Evolutionary conservation across 2,888 invertebrate species (phyloP), one percentile per base, ranked within the genome.

Genomic region (Pandemis cinnamomeana): DNA sequence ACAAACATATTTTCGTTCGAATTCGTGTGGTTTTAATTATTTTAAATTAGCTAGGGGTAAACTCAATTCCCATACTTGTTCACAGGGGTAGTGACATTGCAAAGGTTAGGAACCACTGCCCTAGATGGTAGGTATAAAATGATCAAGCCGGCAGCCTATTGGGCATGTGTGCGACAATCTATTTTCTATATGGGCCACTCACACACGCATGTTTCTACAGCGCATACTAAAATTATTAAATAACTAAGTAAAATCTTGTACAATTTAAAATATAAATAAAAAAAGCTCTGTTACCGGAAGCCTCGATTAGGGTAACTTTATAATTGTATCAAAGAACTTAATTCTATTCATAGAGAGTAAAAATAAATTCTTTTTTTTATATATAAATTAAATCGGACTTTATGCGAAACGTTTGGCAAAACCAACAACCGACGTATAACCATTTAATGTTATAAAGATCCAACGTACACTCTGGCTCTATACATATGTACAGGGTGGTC

Each of bases 201-300:
- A 58, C 6, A 55, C 58, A 27, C 27, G 27, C 2, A 36, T 20
- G 20, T 20, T 20, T 20, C 20, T 20, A 20, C 20, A 20, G 15
- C 8, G 55, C 55, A 8, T 20, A n/a, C 55, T 15, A 55, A 55
- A 55, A 55, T 55, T 62, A 72, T 15, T 15, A 58, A 60, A 62
- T 62, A 64, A 7, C 13, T 58, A 72, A 67, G 20, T 72, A 58
- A 13, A 64, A 69, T 72, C 58, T 72, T 69, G 72, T 72, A 72
- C 68, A 72, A 58, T 58, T 58, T 68, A 68, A 72, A 53, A 55
- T 68, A 64, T 58, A 36, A 60, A 53, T 66, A 66, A 64, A 48
- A 64, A 68, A 73, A 69, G 60, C 68, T 73, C 41, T 73, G 64
- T 53, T 73, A 69, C 60, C 69, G 73, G 73, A 73, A 73, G 73